Evolutionary conservation across 2,797 vertebrate species (phyloP).

Genomic region (Eupleurogrammus muticus): DNA sequence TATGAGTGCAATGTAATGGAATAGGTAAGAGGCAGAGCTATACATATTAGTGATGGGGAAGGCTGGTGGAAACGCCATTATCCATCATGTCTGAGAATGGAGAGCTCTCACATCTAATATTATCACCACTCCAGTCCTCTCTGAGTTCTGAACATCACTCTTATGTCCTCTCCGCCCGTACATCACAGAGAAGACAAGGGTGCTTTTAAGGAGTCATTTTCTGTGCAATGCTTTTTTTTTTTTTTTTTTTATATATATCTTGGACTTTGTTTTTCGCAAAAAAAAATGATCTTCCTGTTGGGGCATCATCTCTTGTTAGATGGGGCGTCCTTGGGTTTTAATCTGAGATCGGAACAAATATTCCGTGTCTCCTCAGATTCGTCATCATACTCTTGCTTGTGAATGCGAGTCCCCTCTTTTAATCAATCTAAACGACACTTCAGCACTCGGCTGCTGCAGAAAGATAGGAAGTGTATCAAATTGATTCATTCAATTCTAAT

Average conservation of each 20-base stretch:
- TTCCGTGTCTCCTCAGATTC: slow-evolving; percentile 67
- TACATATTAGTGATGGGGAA: slow-evolving; percentile 49
- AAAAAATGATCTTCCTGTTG: slow-evolving; percentile 53
- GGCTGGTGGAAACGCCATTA: slow-evolving; percentile 56
- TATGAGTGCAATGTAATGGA: slow-evolving; percentile 50
- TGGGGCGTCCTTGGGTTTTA: slow-evolving; percentile 34
- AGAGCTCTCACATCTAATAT: slow-evolving; percentile 67
- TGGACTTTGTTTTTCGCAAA: slow-evolving; percentile 45
- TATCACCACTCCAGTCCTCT: slow-evolving; percentile 42
- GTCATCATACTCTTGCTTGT: slow-evolving; percentile 62
- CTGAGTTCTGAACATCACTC: slow-evolving; percentile 58
- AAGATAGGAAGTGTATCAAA: slow-evolving; percentile 65
- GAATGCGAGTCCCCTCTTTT: slow-evolving; percentile 64
- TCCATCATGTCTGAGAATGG: slow-evolving; percentile 55
- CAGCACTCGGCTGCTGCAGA: slow-evolving; percentile 65
- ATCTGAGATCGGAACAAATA: slow-evolving; percentile 71
- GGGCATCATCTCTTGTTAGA: slow-evolving; percentile 44
- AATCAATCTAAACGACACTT: slow-evolving; percentile 69
- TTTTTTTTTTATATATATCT: slow-evolving; percentile 36
- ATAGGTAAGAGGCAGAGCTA: slow-evolving; percentile 50
- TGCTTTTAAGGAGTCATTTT: slow-evolving; percentile 77
- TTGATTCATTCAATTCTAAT: slow-evolving; percentile 68
- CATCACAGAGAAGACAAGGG: slow-evolving; percentile 63
- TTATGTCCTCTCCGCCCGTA: slow-evolving; percentile 56
- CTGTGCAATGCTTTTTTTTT: slow-evolving; percentile 33